A percentile compares a stretch with the other conserved stretches of the same genome.
Evolutionary conservation across 2,888 invertebrate species (phyloP).

Genomic region (Urechis unicinctus): DNA sequence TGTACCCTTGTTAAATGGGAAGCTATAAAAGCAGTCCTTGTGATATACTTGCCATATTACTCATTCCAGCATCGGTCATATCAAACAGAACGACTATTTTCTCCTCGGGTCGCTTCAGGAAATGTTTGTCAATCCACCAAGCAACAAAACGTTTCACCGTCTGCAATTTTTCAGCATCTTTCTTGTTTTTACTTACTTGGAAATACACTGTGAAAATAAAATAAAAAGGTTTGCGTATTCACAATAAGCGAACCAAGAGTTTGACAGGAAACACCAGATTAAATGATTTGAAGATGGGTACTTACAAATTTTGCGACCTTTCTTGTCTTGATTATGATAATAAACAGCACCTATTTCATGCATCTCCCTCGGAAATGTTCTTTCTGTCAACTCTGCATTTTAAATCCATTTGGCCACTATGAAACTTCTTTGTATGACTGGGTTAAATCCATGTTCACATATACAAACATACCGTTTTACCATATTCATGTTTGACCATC

Average conservation of each 20-base stretch:
- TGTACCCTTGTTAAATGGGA: too few relatives aligned
- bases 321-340: slow-evolving; percentile 70
- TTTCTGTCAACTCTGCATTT: slow-evolving; percentile 55
- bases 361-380: slow-evolving; percentile 65
- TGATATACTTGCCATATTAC: slow-evolving; percentile 63
- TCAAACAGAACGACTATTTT: slow-evolving; percentile 82
- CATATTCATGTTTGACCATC: too few relatives aligned
- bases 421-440: too few relatives aligned
- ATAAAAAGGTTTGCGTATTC: too few relatives aligned
- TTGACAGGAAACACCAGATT: too few relatives aligned
- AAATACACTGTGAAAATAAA: slow-evolving; percentile 60
- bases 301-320: slow-evolving; percentile 46
- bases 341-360: slow-evolving; percentile 72
- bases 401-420: slow-evolving; percentile 5
- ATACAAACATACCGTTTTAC: too few relatives aligned
- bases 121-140: slow-evolving; percentile 74
- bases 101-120: slow-evolving; percentile 55
- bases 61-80: slow-evolving; percentile 77
- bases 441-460: too few relatives aligned
- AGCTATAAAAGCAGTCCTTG: too few relatives aligned
- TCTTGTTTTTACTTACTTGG: slow-evolving; percentile 72
- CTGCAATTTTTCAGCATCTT: slow-evolving; percentile 62
- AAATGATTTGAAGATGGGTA: too few relatives aligned
- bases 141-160: slow-evolving; percentile 69
- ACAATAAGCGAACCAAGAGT: too few relatives aligned